These are phyloP conservation scores for Dryococelus australis DNA, from an alignment of 2,888 invertebrate species.

Conservation along the genomic window DNA sequence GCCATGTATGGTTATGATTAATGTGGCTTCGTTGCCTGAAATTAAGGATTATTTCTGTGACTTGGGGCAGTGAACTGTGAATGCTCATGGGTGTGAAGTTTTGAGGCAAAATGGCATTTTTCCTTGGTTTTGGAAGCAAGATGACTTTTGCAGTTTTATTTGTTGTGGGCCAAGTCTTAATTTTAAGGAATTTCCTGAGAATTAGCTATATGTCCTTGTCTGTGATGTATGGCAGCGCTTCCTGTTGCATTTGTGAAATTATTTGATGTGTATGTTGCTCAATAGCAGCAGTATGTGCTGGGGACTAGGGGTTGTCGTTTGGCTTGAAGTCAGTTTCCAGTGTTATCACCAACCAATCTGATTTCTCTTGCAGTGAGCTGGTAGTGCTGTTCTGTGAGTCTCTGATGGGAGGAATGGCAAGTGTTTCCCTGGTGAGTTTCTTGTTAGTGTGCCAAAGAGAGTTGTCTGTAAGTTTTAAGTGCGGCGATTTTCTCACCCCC, in stretches of 20 bases:
- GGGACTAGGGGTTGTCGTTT: not conserved
- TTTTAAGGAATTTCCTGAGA: not conserved
- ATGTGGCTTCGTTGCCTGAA: no score
- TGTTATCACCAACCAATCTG: slow-evolving; percentile 6
- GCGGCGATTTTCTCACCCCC: no score
- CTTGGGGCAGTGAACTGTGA: not conserved
- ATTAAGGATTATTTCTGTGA: no score
- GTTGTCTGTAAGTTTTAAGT: no score
- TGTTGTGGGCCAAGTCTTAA: no score
- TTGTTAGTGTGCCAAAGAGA: not conserved
- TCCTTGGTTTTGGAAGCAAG: slow-evolving; percentile 49
- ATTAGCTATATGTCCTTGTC: not conserved
- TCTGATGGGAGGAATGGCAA: not conserved
- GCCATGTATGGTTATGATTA: slow-evolving; percentile 30
- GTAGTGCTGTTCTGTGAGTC: not conserved
- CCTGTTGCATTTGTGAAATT: not conserved
- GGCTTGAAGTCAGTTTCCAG: slow-evolving; percentile 4
- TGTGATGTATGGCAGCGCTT: not conserved
- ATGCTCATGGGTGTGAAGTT: slow-evolving; percentile 51
- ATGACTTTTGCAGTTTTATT: slow-evolving; percentile 50
- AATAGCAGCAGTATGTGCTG: not conserved
- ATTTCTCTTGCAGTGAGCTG: slow-evolving; percentile 21
- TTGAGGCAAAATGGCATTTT: slow-evolving; percentile 37
- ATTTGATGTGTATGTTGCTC: not conserved
- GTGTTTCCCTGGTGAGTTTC: not conserved